Base-by-base conservation (phyloP, 2,888 invertebrate genomes). In the Coelopa pilipes region DNA sequence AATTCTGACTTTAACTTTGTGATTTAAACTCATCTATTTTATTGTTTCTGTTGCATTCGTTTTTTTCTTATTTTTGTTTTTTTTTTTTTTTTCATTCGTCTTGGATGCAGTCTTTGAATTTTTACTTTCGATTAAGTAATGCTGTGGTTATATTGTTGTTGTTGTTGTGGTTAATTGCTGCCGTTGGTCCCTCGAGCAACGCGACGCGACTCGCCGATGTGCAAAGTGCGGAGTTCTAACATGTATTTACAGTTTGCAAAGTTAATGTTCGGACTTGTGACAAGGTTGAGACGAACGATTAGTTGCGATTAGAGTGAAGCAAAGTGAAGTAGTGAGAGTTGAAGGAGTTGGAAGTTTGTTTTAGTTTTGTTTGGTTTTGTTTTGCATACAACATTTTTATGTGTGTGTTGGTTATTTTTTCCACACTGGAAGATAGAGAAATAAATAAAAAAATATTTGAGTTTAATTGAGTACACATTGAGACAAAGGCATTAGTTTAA, bases 351-450 rank as follows among this genome's bases (percentile, higher is more conserved):
- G 34, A 34, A 34, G 34, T 34, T 34, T 34, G 2, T 2, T 34
- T 34, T 34, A 4, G 34, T 4, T 34, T 34, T 34, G 7, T 34
- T 34, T 53, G 3, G 53, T 53, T 53, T 53, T 53, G 53, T 53
- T 53, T 53, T 53, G 13, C 13, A 53, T 53, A 53, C 53, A 53
- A 15, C 13, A 53, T 53, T 53, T 53, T 53, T 53, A 19, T 63
- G 78, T 76, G 80, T 82, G 80, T 75, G 69, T 74, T 76, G 76
- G 75, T 82, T 84, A 85, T 80, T 83, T 82, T 83, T 85, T 80
- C 82, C 82, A 83, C 84, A 84, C 84, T 85, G 84, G 82, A 85
- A 85, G 75, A 85, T 83, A 85, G 80, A 85, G 75, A 79, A 79
- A 82, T 82, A 83, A 80, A 83, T 77, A 81, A 78, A 78, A 78